Conservation (phyloP, 2,888 invertebrate species). For the Microctonus brassicae region DNA sequence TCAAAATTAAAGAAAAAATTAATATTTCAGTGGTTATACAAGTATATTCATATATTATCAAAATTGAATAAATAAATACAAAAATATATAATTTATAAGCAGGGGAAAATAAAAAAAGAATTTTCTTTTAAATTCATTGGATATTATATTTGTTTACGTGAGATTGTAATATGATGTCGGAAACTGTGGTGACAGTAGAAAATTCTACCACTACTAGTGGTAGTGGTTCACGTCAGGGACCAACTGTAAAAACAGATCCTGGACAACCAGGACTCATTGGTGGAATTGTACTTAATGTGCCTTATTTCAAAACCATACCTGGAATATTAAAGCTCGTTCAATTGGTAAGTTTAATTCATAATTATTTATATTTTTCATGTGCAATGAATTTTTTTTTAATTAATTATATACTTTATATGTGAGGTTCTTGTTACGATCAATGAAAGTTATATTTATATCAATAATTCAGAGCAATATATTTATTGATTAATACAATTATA, state of each 20-base stretch:
- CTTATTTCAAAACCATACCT: conserved; percentile 85
- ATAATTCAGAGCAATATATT: too few relatives aligned
- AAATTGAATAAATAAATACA: background rate
- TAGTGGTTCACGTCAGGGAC: conserved; percentile 64
- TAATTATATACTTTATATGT: too few relatives aligned
- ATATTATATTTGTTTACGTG: background rate
- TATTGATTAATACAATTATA: too few relatives aligned
- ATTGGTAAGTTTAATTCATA: conserved; percentile 77
- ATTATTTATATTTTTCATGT: conserved; percentile 7
- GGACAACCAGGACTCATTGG: conserved; percentile 74
- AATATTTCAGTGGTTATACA: background rate
- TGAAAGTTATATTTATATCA: too few relatives aligned
- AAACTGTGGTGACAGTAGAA: conserved; percentile 86
- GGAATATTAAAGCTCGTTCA: conserved; percentile 86
- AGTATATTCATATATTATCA: background rate
- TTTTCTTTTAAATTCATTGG: background rate
- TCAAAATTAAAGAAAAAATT: too few relatives aligned
- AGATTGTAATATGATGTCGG: conserved; percentile 78
- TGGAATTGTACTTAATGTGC: conserved; percentile 82
- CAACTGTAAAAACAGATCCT: conserved; percentile 70
- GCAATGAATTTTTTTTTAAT: background rate
- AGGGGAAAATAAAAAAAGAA: background rate
- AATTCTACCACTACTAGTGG: conserved; percentile 74
- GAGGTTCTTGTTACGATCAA: too few relatives aligned
- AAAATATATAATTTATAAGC: conserved; percentile 1